Conservation (phyloP, 2,113 vertebrate genomes). For the Pelodiscus sinensis region DNA sequence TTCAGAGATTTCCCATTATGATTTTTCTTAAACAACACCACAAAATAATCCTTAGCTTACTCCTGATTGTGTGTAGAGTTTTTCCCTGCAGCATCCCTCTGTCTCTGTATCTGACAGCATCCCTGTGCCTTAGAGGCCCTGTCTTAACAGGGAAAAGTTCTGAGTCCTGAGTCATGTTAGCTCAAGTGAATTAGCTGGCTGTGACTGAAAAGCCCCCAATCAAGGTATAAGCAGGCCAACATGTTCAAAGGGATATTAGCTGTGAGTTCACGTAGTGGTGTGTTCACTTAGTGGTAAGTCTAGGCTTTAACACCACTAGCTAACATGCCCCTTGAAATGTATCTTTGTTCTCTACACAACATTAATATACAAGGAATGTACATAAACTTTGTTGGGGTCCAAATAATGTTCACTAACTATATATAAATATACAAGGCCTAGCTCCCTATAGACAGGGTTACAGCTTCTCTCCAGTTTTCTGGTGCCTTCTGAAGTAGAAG, state of each 20-base stretch:
- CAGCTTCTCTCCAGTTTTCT: background rate
- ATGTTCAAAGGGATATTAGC: background rate
- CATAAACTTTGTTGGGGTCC: background rate
- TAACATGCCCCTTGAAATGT: background rate
- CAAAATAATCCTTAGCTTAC: background rate
- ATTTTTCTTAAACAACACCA: background rate
- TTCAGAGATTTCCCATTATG: background rate
- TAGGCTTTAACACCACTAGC: background rate
- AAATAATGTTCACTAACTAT: background rate
- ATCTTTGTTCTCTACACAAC: background rate
- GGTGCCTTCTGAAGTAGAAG: background rate
- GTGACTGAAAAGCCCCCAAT: background rate
- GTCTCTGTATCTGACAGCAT: conserved; percentile 15
- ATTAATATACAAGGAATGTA: background rate
- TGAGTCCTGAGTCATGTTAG: background rate
- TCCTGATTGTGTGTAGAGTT: background rate
- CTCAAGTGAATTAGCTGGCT: background rate
- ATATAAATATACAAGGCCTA: background rate
- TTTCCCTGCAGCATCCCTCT: background rate
- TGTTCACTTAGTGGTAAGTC: fast-evolving
- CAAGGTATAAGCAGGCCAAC: background rate
- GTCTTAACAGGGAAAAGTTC: background rate
- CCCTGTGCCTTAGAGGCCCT: background rate
- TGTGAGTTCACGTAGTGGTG: background rate
- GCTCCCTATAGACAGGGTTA: background rate